Evolutionary conservation across 2,113 vertebrate species (phyloP), one percentile per base, ranked within the genome.

Genomic region (Lampris megalopsis): DNA sequence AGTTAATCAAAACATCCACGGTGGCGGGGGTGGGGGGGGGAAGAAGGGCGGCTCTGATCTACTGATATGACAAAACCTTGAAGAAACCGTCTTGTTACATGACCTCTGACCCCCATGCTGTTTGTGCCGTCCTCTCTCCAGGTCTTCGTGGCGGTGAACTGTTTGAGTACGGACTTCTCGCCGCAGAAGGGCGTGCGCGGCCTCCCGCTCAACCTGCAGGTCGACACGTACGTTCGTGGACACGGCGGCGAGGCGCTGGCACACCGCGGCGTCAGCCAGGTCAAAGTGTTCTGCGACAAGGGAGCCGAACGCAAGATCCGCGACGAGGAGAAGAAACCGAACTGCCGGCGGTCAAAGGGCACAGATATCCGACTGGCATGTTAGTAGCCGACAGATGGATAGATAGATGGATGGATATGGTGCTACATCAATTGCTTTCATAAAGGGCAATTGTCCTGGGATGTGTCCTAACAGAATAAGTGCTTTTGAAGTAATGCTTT

Each of bases 81-180:
- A 24, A 24, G 24, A 24, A 24, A 24, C 24, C 24, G 24, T 24
- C 24, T 24, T 24, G 24, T 24, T 24, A 0, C 24, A 24, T 24
- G 24, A 24, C 24, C 24, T 24, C 24, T 24, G 24, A 24, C 24
- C 24, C 24, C 24, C 24, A 24, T 24, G 24, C 24, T 24, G 24
- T 38, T 59, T 2, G 2, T 41, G 5, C 7, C 3, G 60, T 59
- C 36, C 10, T 47, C 36, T 73, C 52, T 13, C 3, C 83, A 99
- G 98, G 98, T 99, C 82, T 99, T 99, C 90, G 95, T 99, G 91
- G 98, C 98, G 0, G 98, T 99, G 83, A 99, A 99, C 93, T 99
- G 98, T 79, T 92, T 99, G 74, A 99, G 98, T 92, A 99, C 98
- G 0, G 98, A 99, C 77, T 99, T 99, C 92, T 99, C 98, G 41